Evolutionary conservation across 2,113 vertebrate genomes (phyloP).

Genomic region (Hipposideros armiger): DNA sequence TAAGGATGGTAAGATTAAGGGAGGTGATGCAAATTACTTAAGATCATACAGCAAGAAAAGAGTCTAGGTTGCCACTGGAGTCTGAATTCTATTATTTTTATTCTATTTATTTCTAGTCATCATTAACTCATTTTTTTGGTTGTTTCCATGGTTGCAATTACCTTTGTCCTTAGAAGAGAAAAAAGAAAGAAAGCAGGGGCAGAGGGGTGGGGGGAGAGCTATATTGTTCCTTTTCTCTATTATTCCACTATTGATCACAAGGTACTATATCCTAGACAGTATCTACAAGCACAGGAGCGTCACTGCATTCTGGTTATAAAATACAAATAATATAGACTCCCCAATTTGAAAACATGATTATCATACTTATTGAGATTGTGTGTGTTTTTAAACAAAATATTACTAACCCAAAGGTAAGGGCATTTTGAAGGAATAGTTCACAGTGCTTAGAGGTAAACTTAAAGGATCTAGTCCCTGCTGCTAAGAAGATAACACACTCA

Average conservation of each 20-base stretch:
- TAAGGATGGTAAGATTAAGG: background rate
- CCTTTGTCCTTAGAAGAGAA: background rate
- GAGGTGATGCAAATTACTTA: background rate
- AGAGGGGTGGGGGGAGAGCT: no score
- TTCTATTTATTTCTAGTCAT: background rate
- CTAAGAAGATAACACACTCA: background rate
- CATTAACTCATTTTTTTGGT: background rate
- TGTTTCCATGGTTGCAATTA: background rate
- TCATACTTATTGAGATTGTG: background rate
- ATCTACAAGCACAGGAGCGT: background rate
- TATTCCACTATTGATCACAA: background rate
- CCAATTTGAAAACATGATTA: background rate
- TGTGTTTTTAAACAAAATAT: background rate
- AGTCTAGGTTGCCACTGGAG: background rate
- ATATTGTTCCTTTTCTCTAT: background rate
- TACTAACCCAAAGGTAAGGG: background rate
- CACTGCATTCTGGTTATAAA: conserved; percentile 32
- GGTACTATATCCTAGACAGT: background rate
- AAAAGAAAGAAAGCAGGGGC: background rate
- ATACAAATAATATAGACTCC: background rate
- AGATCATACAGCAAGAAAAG: background rate
- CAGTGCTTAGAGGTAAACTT: background rate
- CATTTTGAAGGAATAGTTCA: background rate
- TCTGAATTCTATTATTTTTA: background rate
- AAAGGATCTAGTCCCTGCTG: background rate